Evolutionary conservation across 2,797 vertebrate species (phyloP).

Genomic region (Diglossa cyanea): DNA sequence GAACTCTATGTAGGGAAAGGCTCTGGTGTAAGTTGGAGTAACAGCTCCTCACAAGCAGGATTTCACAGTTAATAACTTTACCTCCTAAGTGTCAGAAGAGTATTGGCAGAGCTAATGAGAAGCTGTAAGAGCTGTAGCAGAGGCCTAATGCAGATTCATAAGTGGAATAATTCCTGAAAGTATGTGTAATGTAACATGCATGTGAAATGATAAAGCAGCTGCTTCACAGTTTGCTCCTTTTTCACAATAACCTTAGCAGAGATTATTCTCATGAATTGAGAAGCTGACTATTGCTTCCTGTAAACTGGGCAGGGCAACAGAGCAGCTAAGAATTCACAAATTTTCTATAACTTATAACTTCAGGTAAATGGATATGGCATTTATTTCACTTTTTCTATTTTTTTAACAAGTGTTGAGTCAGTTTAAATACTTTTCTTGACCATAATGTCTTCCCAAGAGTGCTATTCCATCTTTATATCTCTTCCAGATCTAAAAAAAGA

Average conservation of each 20-base stretch:
- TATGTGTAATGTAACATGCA: not conserved
- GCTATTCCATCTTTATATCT: not conserved
- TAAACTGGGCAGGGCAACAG: not conserved
- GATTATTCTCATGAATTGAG: not conserved
- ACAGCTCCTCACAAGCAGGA: not conserved
- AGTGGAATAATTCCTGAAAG: constrained; percentile 48
- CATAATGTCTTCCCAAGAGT: not conserved
- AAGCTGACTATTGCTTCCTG: not conserved
- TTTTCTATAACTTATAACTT: not conserved
- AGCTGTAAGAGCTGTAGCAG: not conserved
- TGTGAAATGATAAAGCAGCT: constrained; percentile 23
- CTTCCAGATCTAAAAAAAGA: not conserved
- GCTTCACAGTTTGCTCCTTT: not conserved
- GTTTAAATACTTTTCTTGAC: not conserved
- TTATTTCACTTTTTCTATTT: not conserved
- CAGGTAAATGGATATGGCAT: not conserved
- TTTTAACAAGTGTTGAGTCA: not conserved
- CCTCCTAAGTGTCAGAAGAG: not conserved
- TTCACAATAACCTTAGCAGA: not conserved
- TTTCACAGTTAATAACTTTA: constrained; percentile 42
- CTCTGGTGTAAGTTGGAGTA: not conserved
- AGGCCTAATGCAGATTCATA: not conserved
- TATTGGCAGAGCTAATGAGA: constrained; percentile 4
- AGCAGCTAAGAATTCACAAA: not conserved
- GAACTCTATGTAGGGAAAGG: not conserved